Evolutionary conservation across 2,797 vertebrate species (phyloP), one percentile per base, ranked within the genome.

Genomic region (Ambastaia sidthimunki): DNA sequence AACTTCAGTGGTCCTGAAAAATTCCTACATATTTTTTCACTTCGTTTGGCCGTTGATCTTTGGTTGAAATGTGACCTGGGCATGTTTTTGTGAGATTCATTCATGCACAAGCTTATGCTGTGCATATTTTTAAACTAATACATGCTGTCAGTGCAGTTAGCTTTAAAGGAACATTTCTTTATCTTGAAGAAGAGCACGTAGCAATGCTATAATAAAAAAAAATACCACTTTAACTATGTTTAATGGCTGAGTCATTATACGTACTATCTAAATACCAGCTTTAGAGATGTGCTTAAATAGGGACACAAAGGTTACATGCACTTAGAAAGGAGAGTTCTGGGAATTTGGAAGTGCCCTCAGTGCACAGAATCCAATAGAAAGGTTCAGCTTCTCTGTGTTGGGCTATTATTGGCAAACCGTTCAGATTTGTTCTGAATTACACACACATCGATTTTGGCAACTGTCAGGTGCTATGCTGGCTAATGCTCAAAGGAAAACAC

Each of bases 371-470:
- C 28, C 21, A 65, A 78, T 57, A 41, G 72, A 83, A 63, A 57
- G 68, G 13, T 74, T 74, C 78, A 69, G 77, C 80, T 71, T 76
- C 57, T 78, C 68, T 71, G 74, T 82, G 67, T 76, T 18, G 60
- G 47, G 80, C 81, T 82, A 76, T 86, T 81, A 85, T 82, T 77
- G 68, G 80, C 80, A 74, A 63, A 57, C 79, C 62, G 71, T 82
- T 82, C 41, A 73, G 80, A 80, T 63, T 41, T 52, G 48, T 84
- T 81, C 74, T 77, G 72, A 86, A 84, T 83, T 73, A 83, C 77
- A 80, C 84, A 82, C 81, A 78, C 83, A 82, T 85, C 72, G 82
- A 85, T 85, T 82, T 50, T 86, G 84, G 76, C 80, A 78, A 62
- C 41, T 44, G 18, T 71, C 54, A 41, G 37, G 62, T 23, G 47